phyloP scores from a whole-genome alignment of 1,140 invertebrate genomes.

The Drosophila nasuta region DNA sequence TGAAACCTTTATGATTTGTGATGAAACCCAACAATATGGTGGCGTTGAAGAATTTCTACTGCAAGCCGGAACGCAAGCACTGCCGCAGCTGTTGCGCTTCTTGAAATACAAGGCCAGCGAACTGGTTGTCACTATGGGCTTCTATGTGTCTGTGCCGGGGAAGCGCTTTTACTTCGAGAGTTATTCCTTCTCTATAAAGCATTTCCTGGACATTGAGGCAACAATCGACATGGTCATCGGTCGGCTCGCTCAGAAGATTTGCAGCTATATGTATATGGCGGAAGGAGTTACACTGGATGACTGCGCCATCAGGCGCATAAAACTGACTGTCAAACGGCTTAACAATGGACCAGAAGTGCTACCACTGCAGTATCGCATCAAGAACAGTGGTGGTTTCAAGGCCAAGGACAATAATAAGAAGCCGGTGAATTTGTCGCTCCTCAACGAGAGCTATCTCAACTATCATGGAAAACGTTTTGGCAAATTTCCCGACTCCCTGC shows the following conservation, averaged over 20 bases:
- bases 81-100: slow-evolving; percentile 59
- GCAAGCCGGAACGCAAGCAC: slow-evolving; percentile 61
- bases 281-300: slow-evolving; percentile 44
- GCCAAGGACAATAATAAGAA: not conserved
- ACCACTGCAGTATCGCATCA: slow-evolving; percentile 60
- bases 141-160: slow-evolving; percentile 54
- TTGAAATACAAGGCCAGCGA: slow-evolving; percentile 49
- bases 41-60: slow-evolving; percentile 58
- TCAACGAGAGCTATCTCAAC: slow-evolving; percentile 42
- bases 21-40: slow-evolving; percentile 36
- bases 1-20: slow-evolving; percentile 63
- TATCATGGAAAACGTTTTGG: slow-evolving; percentile 31
- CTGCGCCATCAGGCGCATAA: slow-evolving; percentile 53
- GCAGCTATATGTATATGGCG: slow-evolving; percentile 45
- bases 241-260: slow-evolving; percentile 59
- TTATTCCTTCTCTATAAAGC: slow-evolving; percentile 35
- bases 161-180: slow-evolving; percentile 59
- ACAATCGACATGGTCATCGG: slow-evolving; percentile 66
- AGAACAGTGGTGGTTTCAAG: slow-evolving; percentile 1
- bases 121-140: slow-evolving; percentile 51
- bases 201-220: slow-evolving; percentile 60
- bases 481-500: slow-evolving; percentile 31
- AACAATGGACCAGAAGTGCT: slow-evolving; percentile 7
- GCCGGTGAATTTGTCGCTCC: slow-evolving; percentile 15
- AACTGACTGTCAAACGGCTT: slow-evolving; percentile 50